phyloP scores from a whole-genome alignment of 1,140 invertebrate genomes.

The Bacillus rossius region DNA sequence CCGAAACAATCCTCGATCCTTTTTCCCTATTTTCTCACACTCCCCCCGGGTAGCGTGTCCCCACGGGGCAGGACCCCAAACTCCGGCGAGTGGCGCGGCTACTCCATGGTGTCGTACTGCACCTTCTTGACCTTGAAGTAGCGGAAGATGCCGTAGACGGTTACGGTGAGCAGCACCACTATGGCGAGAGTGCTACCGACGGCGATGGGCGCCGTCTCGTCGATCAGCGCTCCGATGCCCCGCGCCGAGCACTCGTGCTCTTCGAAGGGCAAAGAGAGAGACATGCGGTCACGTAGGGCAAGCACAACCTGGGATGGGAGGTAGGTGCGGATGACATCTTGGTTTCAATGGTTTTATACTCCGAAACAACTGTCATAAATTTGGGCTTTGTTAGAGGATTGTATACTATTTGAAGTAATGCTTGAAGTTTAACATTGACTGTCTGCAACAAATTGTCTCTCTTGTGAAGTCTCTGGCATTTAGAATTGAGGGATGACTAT shows the following conservation, averaged over 20 bases:
- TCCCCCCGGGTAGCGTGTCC: no score
- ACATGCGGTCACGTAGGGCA: no score
- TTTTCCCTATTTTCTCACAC: no score
- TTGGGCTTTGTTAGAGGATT: not conserved
- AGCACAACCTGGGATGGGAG: not conserved
- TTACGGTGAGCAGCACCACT: constrained; percentile 69
- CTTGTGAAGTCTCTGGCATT: no score
- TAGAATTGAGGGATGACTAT: no score
- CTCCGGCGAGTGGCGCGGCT: constrained; percentile 28
- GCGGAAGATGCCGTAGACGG: constrained; percentile 80
- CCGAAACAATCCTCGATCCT: no score
- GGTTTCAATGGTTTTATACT: not conserved
- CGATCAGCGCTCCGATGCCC: constrained; percentile 42
- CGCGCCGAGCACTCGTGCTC: constrained; percentile 31
- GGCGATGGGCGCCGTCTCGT: constrained; percentile 80
- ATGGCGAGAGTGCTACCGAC: constrained; percentile 82
- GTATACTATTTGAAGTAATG: not conserved
- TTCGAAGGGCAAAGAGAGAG: no score
- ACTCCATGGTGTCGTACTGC: constrained; percentile 90
- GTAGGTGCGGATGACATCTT: not conserved
- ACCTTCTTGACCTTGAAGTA: constrained; percentile 87
- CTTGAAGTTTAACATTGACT: not conserved
- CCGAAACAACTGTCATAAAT: not conserved
- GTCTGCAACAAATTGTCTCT: no score
- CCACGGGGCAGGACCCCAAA: no score